phyloP scores from a whole-genome alignment of 2,797 vertebrate species.

The Sebastes umbrosus region DNA sequence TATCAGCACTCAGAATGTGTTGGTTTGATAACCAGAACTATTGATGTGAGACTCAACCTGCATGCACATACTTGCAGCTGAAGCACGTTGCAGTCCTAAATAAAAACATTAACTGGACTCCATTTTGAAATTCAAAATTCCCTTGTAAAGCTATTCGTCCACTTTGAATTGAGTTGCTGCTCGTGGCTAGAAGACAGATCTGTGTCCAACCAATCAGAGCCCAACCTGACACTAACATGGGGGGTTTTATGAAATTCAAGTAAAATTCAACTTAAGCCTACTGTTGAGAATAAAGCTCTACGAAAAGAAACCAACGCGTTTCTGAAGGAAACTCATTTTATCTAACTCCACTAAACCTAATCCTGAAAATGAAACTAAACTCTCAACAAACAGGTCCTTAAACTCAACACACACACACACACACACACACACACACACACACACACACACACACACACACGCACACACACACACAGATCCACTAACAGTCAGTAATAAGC shows the following conservation, averaged over 20 bases:
- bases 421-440: background rate
- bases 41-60: no score
- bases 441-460: background rate
- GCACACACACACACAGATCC: background rate
- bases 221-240: no score
- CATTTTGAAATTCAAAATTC: no score
- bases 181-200: no score
- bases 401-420: background rate
- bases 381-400: background rate
- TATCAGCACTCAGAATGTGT: no score
- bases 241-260: background rate
- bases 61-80: no score
- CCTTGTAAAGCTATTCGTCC: no score
- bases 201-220: no score
- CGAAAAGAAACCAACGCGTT: background rate
- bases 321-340: background rate
- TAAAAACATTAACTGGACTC: no score
- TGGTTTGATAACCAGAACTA: no score
- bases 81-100: no score
- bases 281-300: background rate
- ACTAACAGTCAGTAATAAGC: constrained; percentile 22
- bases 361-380: background rate
- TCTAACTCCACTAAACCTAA: background rate
- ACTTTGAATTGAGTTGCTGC: no score
- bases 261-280: background rate